Conservation (phyloP, 2,797 vertebrate species). For the Pseudochromis fuscus region DNA sequence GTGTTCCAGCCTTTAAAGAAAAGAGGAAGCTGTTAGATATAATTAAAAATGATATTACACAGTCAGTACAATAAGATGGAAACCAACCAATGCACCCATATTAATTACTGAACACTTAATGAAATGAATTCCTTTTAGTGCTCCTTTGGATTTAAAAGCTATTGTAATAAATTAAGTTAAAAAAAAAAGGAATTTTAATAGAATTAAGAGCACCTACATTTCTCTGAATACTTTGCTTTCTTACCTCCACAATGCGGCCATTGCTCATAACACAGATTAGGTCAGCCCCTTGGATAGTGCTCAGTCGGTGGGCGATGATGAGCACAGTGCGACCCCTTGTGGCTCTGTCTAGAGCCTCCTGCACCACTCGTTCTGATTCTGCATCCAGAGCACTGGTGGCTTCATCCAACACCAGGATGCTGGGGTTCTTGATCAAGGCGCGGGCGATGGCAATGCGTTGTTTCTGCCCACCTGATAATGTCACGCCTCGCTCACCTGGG, state of each 20-base stretch:
- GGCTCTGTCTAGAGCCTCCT: slow-evolving; percentile 92
- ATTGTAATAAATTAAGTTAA: slow-evolving; percentile 33
- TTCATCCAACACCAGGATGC: slow-evolving; percentile 92
- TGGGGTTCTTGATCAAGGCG: slow-evolving; percentile 92
- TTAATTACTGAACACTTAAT: slow-evolving; percentile 22
- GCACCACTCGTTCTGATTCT: slow-evolving; percentile 91
- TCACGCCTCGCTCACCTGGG: slow-evolving; percentile 91
- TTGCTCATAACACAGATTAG: slow-evolving; percentile 92
- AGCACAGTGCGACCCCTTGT: slow-evolving; percentile 92
- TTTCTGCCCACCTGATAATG: slow-evolving; percentile 96
- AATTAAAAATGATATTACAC: slow-evolving; percentile 24
- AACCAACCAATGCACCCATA: slow-evolving; percentile 10
- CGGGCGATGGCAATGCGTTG: slow-evolving; percentile 96
- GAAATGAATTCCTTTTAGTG: not conserved
- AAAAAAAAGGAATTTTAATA: slow-evolving; percentile 15
- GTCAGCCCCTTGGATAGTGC: slow-evolving; percentile 92
- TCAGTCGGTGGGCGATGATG: slow-evolving; percentile 95
- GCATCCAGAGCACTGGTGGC: slow-evolving; percentile 95
- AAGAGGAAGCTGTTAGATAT: slow-evolving; percentile 49
- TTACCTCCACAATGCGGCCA: slow-evolving; percentile 91
- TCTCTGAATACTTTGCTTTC: slow-evolving; percentile 36
- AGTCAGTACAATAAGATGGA: slow-evolving; percentile 20
- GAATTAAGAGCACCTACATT: slow-evolving; percentile 13
- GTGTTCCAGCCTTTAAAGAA: slow-evolving; percentile 87
- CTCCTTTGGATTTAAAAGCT: slow-evolving; percentile 29